Evolutionary conservation across 2,797 vertebrate genomes (phyloP).

Genomic region (Poecilia velifera): DNA sequence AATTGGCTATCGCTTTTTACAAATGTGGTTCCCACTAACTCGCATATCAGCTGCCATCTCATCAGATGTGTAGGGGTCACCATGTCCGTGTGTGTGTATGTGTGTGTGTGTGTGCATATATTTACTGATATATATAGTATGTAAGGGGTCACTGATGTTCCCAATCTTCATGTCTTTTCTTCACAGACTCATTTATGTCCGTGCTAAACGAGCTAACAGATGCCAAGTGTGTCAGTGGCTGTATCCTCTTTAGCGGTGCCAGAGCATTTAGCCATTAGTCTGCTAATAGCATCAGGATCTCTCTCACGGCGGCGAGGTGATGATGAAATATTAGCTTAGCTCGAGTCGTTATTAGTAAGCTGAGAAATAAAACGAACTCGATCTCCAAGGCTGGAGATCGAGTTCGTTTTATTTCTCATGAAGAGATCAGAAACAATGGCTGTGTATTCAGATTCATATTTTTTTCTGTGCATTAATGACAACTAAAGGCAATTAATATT

Average conservation of each 20-base stretch:
- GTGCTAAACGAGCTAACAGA: slow-evolving; percentile 74
- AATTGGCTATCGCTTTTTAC: slow-evolving; percentile 88
- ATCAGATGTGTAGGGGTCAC: slow-evolving; percentile 80
- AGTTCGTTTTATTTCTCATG: slow-evolving; percentile 52
- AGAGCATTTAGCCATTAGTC: slow-evolving; percentile 80
- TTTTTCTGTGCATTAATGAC: slow-evolving; percentile 16
- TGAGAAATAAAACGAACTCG: background rate
- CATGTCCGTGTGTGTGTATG: slow-evolving; percentile 51
- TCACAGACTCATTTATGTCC: slow-evolving; percentile 70
- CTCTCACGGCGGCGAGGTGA: slow-evolving; percentile 72
- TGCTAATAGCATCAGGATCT: slow-evolving; percentile 78
- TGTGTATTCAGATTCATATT: slow-evolving; percentile 34
- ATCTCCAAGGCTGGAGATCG: slow-evolving; percentile 63
- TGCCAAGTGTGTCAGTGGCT: slow-evolving; percentile 69
- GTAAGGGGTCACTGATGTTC: slow-evolving; percentile 71
- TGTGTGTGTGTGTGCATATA: slow-evolving; percentile 26
- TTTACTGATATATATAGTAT: slow-evolving; percentile 16
- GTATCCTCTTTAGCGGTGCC: slow-evolving; percentile 68
- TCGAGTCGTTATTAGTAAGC: slow-evolving; percentile 73
- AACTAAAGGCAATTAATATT: background rate
- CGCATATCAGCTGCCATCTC: slow-evolving; percentile 79
- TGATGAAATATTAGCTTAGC: slow-evolving; percentile 83
- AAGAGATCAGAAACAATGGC: slow-evolving; percentile 52
- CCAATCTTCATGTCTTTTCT: slow-evolving; percentile 75
- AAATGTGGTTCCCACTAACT: slow-evolving; percentile 83